Conservation (phyloP, 2,113 vertebrate species). For the Vulpes ferrilata region DNA sequence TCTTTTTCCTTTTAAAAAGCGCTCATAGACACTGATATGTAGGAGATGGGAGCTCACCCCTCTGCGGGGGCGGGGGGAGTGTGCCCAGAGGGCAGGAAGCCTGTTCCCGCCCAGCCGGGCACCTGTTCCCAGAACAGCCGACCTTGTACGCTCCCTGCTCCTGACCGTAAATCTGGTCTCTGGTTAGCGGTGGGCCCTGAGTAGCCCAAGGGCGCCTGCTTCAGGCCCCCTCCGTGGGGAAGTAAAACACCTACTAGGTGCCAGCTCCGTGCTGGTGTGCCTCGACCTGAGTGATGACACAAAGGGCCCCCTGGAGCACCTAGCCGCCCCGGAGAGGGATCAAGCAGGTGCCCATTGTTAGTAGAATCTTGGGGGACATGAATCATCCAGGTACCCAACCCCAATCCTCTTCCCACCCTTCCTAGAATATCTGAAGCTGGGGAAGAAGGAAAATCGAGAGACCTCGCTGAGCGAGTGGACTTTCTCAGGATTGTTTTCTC, state of each 20-base stretch:
- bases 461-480: not conserved
- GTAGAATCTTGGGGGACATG: not conserved
- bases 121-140: not conserved
- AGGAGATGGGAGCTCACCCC: not conserved
- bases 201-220: not conserved
- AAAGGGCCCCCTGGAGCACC: not conserved
- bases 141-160: rapidly evolving
- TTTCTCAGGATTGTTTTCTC: not conserved
- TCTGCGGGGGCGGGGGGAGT: not conserved
- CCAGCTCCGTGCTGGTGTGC: not conserved
- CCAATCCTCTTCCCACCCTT: not conserved
- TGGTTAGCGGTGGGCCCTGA: rapidly evolving
- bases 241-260: rapidly evolving
- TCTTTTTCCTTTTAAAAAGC: constrained; percentile 8
- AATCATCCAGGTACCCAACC: not conserved
- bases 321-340: not conserved
- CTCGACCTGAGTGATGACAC: rapidly evolving
- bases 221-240: not conserved
- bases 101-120: not conserved
- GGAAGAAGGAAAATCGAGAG: not conserved
- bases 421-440: not conserved
- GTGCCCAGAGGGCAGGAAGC: not conserved
- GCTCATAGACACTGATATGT: not conserved
- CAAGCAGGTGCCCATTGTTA: not conserved
- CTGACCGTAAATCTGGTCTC: not conserved